Base-by-base conservation (phyloP, 2,113 vertebrate genomes). In the Prolemur simus region DNA sequence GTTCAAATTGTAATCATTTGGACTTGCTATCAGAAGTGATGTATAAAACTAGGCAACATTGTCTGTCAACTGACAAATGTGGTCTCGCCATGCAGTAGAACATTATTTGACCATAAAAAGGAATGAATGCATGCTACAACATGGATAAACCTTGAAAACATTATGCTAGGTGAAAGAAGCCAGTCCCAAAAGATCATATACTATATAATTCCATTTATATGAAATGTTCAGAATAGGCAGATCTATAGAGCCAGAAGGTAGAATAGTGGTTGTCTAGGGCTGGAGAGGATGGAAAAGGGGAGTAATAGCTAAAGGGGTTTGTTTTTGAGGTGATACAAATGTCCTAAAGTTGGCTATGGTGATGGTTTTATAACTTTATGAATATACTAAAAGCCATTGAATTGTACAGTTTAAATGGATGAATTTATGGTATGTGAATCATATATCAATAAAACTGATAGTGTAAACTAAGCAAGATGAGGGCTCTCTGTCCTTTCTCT, bases 11-110 rank as follows among this genome's bases (percentile, higher is more conserved):
- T 77, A 80, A 63, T 93, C 25, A 60, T 87, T 92, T 94, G 45
- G 42, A 77, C 5, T 92, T 94, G 4, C 37, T 85, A 13, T 93
- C 54, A 91, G 29, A 97, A 95, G 52, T 95, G 27, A 74, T 85
- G 3, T n/a, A 52, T 91, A 54, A 83, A 83, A 83, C 12, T 78
- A 34, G 68, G 20, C 25, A 89, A 54, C 49, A 87, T 60, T 77
- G 13, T 76, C 29, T 37, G 32, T 88, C 73, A 66, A 0, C 20
- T 82, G 58, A 34, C 11, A 87, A 74, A 68, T 94, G 20, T 58
- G 27, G 71, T 91, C 9, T 82, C 5, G 52, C 18, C 13, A 42
- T 85, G 42, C 0, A 11, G 4, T 84, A 18, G 18, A 45, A 25
- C 87, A 60, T 94, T 21, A 87, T 58, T 95, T 37, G 64, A 3